Evolutionary conservation across 2,797 vertebrate species (phyloP), one percentile per base, ranked within the genome.

Genomic region (Cynopterus sphinx): DNA sequence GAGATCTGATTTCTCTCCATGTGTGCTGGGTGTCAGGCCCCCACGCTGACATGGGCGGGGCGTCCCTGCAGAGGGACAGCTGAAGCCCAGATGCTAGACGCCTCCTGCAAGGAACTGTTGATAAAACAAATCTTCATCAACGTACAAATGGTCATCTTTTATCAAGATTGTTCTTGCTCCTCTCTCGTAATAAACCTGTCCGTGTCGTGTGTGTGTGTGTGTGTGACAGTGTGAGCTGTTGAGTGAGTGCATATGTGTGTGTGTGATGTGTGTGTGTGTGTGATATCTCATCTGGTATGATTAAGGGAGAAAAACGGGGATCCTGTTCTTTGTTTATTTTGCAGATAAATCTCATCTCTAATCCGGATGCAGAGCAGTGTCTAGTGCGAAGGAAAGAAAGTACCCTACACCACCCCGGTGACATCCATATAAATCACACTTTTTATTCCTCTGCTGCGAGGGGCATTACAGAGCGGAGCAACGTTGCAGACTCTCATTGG

Each of bases 341-440:
- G 89, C 84, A 97, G 96, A 97, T 98, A 97, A 97, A 98, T 97
- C 95, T 97, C 91, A 3, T 43, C 71, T 85, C 94, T 97, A 97
- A 98, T 91, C 84, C 21, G 17, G 67, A 92, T 74, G 67, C 89
- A 51, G 81, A 90, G 88, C 82, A 46, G 77, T 26, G 31, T 61
- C 87, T 83, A n/a, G 87, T 90, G 81, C 87, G 79, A 94, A 97
- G 92, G 83, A 81, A 85, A 96, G 83, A 36, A 79, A 93, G 92
- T n/a, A 70, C 91, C 93, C 61, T 74, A 15, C 36, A 49, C 74
- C 90, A 65, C 41, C 13, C 16, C 19, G 43, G 12, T 71, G 97
- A 91, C 93, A 91, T 70, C 19, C 31, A 33, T 91, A 94, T 98
- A 98, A 98, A 98, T 98, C 97, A 96, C 21, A 16, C 0, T 1